Evolutionary conservation across 2,797 vertebrate genomes (phyloP), one percentile per base, ranked within the genome.

Genomic region (Pseudomugil tenellus): DNA sequence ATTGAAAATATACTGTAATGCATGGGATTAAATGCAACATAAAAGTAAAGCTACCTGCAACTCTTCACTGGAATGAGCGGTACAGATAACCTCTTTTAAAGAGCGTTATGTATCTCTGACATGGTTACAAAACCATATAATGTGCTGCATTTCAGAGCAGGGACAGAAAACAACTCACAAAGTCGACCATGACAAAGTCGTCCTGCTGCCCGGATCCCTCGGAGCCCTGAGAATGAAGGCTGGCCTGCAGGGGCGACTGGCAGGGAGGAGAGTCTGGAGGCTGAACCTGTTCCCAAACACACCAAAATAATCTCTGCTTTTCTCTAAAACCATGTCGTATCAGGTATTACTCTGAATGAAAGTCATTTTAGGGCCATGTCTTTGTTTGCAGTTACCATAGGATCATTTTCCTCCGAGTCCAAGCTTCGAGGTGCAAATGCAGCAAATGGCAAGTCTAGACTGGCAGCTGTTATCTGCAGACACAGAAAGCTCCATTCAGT

Each of bases 171-270:
- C 3, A 29, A 94, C 98, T 89, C 94, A 99, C 98, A 77, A 99
- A 97, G 87, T 99, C 97, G 0, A 99, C 92, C 96, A 99, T 97
- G 70, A 99, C 97, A 6, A 99, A 99, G 90, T 99, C 98, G 0
- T 99, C 98, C 0, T 97, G 91, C 59, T 94, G 96, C 46, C 94
- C 95, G 3, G 96, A 96, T 59, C 95, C 95, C 39, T 95, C 94
- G 17, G 97, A 98, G 87, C 93, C 96, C 68, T 97, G 93, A 0
- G 97, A 98, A 70, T 96, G 96, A 74, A 99, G 94, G 86, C 97
- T 99, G 87, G 95, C 95, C 70, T 97, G 96, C 34, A 98, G 93
- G 43, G 97, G 97, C 29, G 98, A 98, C 0, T 92, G 93, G 3
- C 91, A 87, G 34, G 91, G 88, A 7, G 98, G 98, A 12, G 97